Percentiles rank a stretch among this genome's conserved stretches.
Conservation (phyloP, 37 sponge, comb jelly and placozoan species). For the Oscarella lobularis region DNA sequence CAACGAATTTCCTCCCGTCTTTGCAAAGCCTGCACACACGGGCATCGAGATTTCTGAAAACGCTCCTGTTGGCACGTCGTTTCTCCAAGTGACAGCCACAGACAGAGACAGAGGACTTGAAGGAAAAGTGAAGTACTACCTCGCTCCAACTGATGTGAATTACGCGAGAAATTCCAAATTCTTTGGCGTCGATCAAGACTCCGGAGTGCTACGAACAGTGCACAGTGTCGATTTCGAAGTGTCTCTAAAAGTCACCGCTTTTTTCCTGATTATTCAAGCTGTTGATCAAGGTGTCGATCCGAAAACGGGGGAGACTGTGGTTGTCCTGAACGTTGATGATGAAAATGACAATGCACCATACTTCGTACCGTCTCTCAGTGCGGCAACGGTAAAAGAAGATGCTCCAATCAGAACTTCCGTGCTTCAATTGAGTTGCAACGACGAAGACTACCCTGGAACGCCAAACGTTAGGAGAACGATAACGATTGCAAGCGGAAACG, state of each 20-base stretch:
- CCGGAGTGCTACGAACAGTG: slow-evolving; percentile 14
- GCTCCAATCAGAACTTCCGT: too few species aligned
- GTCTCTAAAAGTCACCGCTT: too few species aligned
- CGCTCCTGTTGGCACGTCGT: not conserved
- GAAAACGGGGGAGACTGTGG: not conserved
- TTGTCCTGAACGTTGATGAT: slow-evolving; percentile 15
- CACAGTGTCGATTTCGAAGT: slow-evolving; percentile 32
- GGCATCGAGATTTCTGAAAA: not conserved
- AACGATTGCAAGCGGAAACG: slow-evolving; percentile 9
- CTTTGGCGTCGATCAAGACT: slow-evolving; percentile 20
- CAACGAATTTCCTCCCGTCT: not conserved
- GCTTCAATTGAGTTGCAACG: too few species aligned
- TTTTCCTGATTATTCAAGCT: not conserved
- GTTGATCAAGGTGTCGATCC: not conserved
- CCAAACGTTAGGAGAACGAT: too few species aligned
- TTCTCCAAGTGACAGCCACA: not conserved
- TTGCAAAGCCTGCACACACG: not conserved
- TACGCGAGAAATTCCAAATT: slow-evolving; percentile 14
- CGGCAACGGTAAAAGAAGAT: too few species aligned
- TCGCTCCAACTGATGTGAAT: not conserved
- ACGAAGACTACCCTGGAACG: too few species aligned
- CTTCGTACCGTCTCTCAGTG: too few species aligned
- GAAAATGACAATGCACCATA: slow-evolving; percentile 46
- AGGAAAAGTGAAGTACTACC: not conserved
- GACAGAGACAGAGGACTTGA: not conserved